Conservation (phyloP, 2,888 invertebrate species). For the Trachelus stipa region DNA sequence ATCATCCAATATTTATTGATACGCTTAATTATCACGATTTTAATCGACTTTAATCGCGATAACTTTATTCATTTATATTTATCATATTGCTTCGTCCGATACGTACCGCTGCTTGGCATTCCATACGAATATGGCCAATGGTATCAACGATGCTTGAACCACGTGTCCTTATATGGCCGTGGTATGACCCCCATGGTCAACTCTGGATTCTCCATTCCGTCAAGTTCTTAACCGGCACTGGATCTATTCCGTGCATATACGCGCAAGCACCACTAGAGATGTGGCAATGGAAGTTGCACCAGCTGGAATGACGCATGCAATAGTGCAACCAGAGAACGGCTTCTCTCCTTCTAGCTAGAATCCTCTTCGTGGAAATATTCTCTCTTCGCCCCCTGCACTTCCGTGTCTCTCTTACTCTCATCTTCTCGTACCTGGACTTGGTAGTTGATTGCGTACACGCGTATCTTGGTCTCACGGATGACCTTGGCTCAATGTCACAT, state of each 20-base stretch:
- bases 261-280: not conserved
- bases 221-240: not conserved
- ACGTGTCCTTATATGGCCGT: not conserved
- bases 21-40: not conserved
- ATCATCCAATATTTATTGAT: not conserved
- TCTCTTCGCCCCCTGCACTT: not conserved
- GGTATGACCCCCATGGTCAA: not conserved
- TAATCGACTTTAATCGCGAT: no score
- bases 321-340: not conserved
- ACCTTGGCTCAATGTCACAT: conserved; percentile 54
- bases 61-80: no score
- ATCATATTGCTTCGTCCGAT: not conserved
- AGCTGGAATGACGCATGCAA: conserved; percentile 2
- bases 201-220: not conserved
- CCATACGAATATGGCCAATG: not conserved
- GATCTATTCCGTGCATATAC: not conserved
- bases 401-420: not conserved
- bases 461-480: conserved; percentile 35
- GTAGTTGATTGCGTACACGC: conserved; percentile 15
- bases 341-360: not conserved
- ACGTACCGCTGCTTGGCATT: not conserved
- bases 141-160: not conserved
- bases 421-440: not conserved
- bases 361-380: not conserved
- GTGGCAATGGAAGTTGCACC: not conserved